Conservation (phyloP, 2,797 vertebrate species). For the Falco rusticolus region DNA sequence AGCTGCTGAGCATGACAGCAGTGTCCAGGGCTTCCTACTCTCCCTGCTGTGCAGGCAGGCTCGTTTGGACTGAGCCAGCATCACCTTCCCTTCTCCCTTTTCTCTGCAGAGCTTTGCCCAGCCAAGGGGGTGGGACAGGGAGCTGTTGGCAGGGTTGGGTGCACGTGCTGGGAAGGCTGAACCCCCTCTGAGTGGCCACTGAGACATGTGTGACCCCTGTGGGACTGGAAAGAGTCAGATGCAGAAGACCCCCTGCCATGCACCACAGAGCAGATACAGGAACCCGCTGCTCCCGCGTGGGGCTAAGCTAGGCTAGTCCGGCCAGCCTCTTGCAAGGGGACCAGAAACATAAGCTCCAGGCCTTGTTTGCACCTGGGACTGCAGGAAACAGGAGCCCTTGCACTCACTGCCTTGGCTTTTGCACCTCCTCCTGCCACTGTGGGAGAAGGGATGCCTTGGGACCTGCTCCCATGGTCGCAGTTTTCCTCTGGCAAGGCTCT, state of each 20-base stretch:
- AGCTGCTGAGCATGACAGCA: background rate
- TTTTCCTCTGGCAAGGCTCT: background rate
- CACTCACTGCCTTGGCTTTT: rapidly evolving
- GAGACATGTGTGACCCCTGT: background rate
- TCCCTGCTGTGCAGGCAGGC: background rate
- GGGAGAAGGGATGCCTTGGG: background rate
- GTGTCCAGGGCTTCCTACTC: background rate
- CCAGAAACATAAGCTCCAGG: background rate
- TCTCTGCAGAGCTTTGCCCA: background rate
- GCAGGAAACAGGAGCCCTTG: background rate
- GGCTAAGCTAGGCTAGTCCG: background rate
- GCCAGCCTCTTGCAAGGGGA: background rate
- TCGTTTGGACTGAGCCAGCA: background rate
- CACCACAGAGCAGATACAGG: rapidly evolving
- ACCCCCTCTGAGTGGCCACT: background rate
- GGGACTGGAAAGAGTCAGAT: background rate
- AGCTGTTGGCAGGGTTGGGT: too few species aligned
- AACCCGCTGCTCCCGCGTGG: rapidly evolving
- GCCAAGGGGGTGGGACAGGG: rapidly evolving
- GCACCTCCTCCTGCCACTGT: rapidly evolving
- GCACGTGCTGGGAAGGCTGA: background rate
- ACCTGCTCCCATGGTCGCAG: background rate
- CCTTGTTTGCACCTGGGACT: background rate
- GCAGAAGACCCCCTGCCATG: background rate
- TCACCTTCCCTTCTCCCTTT: background rate